Evolutionary conservation across 2,797 vertebrate genomes (phyloP).

Genomic region (Vultur gryphus): DNA sequence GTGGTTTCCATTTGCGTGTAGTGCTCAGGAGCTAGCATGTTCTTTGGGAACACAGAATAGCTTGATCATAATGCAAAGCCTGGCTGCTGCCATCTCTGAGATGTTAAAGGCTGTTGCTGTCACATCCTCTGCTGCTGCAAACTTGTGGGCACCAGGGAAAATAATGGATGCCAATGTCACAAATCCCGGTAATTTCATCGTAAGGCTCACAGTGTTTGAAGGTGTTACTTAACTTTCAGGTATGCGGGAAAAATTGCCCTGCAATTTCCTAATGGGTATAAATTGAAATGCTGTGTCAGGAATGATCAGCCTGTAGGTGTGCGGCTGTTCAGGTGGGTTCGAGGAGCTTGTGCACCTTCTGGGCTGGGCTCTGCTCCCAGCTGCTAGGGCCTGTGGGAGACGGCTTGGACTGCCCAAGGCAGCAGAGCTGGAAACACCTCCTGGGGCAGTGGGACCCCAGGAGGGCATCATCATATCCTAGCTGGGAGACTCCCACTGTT

Average conservation of each 20-base stretch:
- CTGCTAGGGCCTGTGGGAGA: background rate
- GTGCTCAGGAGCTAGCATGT: background rate
- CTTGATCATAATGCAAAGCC: background rate
- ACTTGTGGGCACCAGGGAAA: background rate
- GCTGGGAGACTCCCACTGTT: background rate
- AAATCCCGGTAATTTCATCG: background rate
- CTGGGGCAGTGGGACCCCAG: rapidly evolving
- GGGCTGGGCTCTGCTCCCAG: background rate
- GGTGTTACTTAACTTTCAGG: background rate
- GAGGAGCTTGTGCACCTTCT: background rate
- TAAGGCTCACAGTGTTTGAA: background rate
- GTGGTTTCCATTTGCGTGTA: background rate
- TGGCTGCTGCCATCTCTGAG: background rate
- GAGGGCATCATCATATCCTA: background rate
- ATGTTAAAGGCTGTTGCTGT: background rate
- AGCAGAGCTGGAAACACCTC: background rate
- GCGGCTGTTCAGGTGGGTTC: background rate
- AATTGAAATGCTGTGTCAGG: background rate
- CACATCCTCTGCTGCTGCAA: background rate
- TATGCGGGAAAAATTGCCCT: background rate
- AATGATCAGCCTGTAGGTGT: background rate
- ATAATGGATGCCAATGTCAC: background rate
- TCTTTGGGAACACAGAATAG: background rate
- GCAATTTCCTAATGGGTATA: background rate
- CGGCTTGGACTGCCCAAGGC: background rate